Evolutionary conservation across 64 coral and sea anemone genomes (phyloP), one percentile per base, ranked within the genome.

Genomic region (Montipora sp.): DNA sequence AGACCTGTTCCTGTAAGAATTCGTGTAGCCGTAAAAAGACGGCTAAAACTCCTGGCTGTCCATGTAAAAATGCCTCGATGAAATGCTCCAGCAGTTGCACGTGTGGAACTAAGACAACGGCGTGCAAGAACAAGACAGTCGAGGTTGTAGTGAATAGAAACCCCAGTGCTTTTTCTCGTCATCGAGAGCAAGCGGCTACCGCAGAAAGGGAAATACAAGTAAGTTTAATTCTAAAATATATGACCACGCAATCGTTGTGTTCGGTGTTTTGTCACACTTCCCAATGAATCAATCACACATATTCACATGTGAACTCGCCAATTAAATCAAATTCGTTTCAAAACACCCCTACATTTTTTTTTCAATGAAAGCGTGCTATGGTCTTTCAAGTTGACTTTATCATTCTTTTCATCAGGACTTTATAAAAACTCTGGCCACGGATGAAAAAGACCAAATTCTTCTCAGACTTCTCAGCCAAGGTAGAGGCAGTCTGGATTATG

Each of bases 401-500:
- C n/a, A 22, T 23, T 23, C 22, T 44, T 81, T 20, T 69, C 18
- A 15, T 36, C 24, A 87, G 84, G 70, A 87, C 12, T 87, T 87
- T 48, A 75, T 87, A 16, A 0, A 73, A 46, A 15, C 24, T 9
- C 67, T 87, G 16, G 43, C 63, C 23, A 27, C 44, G n/a, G n/a
- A 73, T 19, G 84, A 87, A 24, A 87, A 73, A 27, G 45, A 87
- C 63, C 71, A 16, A 71, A 58, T 87, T 5, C 84, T 87, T 71
- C 60, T 87, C 15, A 12, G 67, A 14, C 18, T 87, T 13, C 12
- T 87, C 8, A 87, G 36, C 47, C 63, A 87, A 49, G 92, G 92
- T 3, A 27, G 87, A 36, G 78, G 92, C 5, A 90, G 92, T 63
- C 80, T 94, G 19, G 78, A 94, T 46, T 94, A 83, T 94, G 93